Evolutionary conservation across 2,797 vertebrate species (phyloP).

Genomic region (Simalia tracyae): DNA sequence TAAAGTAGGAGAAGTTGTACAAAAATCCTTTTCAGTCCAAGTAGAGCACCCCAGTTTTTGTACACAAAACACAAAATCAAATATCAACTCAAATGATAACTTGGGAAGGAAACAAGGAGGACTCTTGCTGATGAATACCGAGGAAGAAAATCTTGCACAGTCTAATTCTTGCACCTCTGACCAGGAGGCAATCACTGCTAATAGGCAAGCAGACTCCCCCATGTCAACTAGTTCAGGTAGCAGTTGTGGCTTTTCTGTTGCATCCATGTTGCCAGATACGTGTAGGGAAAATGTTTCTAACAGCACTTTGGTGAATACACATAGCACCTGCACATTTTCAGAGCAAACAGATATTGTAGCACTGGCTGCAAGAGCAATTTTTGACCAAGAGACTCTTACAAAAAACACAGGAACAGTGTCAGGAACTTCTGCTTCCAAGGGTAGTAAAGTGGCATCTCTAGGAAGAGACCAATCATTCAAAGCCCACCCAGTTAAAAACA

Average conservation of each 20-base stretch:
- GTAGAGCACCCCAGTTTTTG: constrained; percentile 67
- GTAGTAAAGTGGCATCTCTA: constrained; percentile 64
- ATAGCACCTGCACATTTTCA: constrained; percentile 86
- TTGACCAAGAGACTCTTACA: constrained; percentile 88
- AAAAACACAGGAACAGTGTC: constrained; percentile 67
- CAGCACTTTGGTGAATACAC: constrained; percentile 77
- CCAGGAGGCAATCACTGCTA: constrained; percentile 78
- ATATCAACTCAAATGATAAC: constrained; percentile 60
- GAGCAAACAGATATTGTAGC: constrained; percentile 96
- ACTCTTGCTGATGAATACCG: constrained; percentile 67
- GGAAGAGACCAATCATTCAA: constrained; percentile 83
- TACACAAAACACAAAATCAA: constrained; percentile 67
- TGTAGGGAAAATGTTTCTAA: constrained; percentile 78
- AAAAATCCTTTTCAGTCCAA: constrained; percentile 62
- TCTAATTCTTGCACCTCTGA: constrained; percentile 84
- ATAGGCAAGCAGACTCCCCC: constrained; percentile 88
- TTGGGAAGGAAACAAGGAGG: constrained; percentile 72
- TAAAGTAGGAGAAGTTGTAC: constrained; percentile 65
- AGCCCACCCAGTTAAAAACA: constrained; percentile 68
- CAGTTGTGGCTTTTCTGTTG: constrained; percentile 92
- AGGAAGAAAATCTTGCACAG: constrained; percentile 71
- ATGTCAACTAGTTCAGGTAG: constrained; percentile 84
- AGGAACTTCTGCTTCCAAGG: constrained; percentile 63
- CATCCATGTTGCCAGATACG: constrained; percentile 90
- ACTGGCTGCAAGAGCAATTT: constrained; percentile 87